Percentiles rank a stretch among this genome's conserved stretches.
phyloP scores from a whole-genome alignment of 2,888 invertebrate genomes.

The Craniophora ligustri region DNA sequence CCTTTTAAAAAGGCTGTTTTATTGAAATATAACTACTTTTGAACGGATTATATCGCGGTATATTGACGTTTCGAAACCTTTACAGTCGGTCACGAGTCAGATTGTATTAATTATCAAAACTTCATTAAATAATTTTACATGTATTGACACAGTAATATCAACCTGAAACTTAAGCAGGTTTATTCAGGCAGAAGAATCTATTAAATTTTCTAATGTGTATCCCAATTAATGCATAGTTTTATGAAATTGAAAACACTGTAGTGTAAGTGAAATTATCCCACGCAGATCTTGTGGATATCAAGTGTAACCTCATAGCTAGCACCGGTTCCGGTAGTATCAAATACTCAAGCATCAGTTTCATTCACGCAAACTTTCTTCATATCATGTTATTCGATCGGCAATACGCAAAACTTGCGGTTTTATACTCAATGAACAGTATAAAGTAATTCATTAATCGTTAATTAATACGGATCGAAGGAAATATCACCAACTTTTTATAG shows the following conservation, averaged over 20 bases:
- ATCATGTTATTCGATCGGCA: conserved; percentile 49
- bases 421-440: conserved; percentile 18
- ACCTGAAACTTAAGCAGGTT: too few species aligned
- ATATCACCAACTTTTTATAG: conserved; percentile 14
- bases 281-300: conserved; percentile 57
- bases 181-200: too few species aligned
- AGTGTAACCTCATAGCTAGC: conserved; percentile 56
- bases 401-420: conserved; percentile 37
- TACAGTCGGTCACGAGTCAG: too few species aligned
- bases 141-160: not conserved
- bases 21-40: too few species aligned
- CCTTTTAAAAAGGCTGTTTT: conserved; percentile 5
- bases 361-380: conserved; percentile 64
- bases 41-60: too few species aligned
- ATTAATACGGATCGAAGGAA: conserved; percentile 11
- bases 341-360: conserved; percentile 52
- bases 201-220: too few species aligned
- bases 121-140: too few species aligned
- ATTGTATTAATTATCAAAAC: too few species aligned
- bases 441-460: conserved; percentile 21
- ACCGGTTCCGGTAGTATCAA: conserved; percentile 57
- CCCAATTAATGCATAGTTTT: not conserved
- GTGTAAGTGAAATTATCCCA: conserved; percentile 59
- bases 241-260: not conserved
- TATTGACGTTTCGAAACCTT: too few species aligned